A percentile compares a stretch with the other conserved stretches of the same genome.
phyloP scores from a whole-genome alignment of 2,888 invertebrate genomes.

The Drosophila paramelanica region DNA sequence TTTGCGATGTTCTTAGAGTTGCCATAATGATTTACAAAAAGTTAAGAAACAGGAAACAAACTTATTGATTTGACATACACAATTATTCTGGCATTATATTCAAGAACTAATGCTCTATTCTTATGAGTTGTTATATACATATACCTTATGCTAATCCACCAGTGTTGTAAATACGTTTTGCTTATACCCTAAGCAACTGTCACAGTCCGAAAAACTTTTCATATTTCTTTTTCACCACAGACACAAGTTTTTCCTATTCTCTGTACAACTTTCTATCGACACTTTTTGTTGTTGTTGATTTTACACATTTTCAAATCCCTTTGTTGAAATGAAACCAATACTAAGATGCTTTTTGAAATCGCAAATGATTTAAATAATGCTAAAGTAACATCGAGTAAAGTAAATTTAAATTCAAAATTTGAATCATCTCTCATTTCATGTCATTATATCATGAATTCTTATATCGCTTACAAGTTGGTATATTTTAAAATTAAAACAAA shows the following conservation, averaged over 20 bases:
- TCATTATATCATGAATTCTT: slow-evolving; percentile 59
- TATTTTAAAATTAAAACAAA: slow-evolving; percentile 64
- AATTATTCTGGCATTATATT: slow-evolving; percentile 23
- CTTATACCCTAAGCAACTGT: slow-evolving; percentile 56
- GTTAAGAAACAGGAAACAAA: neutral
- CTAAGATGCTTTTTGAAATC: slow-evolving; percentile 85
- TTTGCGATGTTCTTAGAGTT: slow-evolving; percentile 53
- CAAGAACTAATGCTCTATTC: slow-evolving; percentile 6
- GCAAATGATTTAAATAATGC: slow-evolving; percentile 69
- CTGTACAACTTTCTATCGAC: slow-evolving; percentile 42
- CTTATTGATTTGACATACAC: slow-evolving; percentile 18
- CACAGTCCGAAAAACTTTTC: slow-evolving; percentile 18
- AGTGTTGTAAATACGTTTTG: slow-evolving; percentile 74
- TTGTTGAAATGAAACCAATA: slow-evolving; percentile 60
- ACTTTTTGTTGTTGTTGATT: slow-evolving; percentile 38
- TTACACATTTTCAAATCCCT: slow-evolving; percentile 25
- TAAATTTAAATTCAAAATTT: slow-evolving; percentile 57
- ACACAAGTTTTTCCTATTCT: slow-evolving; percentile 24
- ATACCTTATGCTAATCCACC: slow-evolving; percentile 36
- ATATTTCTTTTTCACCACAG: slow-evolving; percentile 36
- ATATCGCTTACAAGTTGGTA: slow-evolving; percentile 70
- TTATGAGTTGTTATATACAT: slow-evolving; percentile 38
- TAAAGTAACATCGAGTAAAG: slow-evolving; percentile 43
- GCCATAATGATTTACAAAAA: slow-evolving; percentile 13
- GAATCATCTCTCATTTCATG: slow-evolving; percentile 80